Evolutionary conservation across 2,888 invertebrate genomes (phyloP).

Genomic region (Polydrusus pterygomalis): DNA sequence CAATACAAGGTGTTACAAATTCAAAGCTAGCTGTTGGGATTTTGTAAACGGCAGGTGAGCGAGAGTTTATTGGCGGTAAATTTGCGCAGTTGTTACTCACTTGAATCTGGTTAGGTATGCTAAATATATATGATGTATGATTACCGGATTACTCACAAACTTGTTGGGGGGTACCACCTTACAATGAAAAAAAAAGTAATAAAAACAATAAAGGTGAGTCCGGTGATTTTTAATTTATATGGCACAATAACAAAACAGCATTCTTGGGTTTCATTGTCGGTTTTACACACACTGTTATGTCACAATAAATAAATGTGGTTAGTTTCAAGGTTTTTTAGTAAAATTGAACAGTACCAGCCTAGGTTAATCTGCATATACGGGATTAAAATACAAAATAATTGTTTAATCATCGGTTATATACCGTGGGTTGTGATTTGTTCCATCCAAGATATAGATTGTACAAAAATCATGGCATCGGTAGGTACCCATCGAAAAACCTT

Average conservation of each 20-base stretch:
- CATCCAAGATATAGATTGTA: not conserved
- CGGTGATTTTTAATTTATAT: conserved; percentile 49
- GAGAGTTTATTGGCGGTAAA: no score
- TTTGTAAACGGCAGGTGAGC: no score
- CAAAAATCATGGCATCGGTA: no score
- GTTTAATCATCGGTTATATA: not conserved
- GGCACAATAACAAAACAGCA: conserved; percentile 31
- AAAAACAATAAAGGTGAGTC: conserved; percentile 45
- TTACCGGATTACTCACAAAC: conserved; percentile 27
- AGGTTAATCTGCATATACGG: conserved; percentile 33
- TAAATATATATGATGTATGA: not conserved
- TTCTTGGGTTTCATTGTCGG: conserved; percentile 40
- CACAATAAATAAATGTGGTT: conserved; percentile 49
- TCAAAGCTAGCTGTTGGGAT: no score
- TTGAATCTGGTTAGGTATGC: conserved; percentile 7
- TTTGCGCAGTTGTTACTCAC: no score
- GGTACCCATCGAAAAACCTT: no score
- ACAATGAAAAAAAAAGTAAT: conserved; percentile 29
- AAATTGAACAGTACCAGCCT: conserved; percentile 47
- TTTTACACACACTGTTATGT: conserved; percentile 41
- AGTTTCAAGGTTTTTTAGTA: conserved; percentile 46
- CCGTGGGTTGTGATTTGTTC: not conserved
- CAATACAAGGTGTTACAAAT: no score
- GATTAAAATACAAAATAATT: conserved; percentile 13
- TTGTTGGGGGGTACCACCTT: conserved; percentile 16